Evolutionary conservation across 2,797 vertebrate genomes (phyloP).

Genomic region (Lates japonicus): DNA sequence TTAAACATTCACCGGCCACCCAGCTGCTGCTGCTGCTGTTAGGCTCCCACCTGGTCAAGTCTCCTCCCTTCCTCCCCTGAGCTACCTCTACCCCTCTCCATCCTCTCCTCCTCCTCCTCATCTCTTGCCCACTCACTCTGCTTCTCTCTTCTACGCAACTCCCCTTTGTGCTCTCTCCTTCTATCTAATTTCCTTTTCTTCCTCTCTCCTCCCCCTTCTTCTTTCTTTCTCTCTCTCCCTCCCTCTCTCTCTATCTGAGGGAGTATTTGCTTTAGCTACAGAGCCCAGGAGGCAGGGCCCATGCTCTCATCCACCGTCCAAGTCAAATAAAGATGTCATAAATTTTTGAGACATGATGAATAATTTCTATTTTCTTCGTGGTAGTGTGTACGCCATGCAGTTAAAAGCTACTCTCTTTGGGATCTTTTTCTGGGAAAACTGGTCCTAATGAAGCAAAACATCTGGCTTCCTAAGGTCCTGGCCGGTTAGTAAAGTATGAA

Average conservation of each 20-base stretch:
- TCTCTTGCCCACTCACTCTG: constrained; percentile 36
- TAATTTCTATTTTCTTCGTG: constrained; percentile 69
- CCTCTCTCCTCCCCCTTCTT: constrained; percentile 42
- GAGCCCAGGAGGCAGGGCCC: constrained; percentile 72
- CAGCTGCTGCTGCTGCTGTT: constrained; percentile 81
- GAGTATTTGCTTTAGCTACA: constrained; percentile 79
- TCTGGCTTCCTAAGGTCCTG: too few species aligned
- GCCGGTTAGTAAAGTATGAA: too few species aligned
- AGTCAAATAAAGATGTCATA: constrained; percentile 82
- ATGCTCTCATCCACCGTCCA: constrained; percentile 73
- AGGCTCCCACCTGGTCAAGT: constrained; percentile 84
- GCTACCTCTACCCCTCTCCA: constrained; percentile 80
- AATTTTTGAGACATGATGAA: constrained; percentile 80
- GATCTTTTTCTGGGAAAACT: too few species aligned
- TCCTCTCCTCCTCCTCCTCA: constrained; percentile 52
- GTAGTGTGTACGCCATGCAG: constrained; percentile 4
- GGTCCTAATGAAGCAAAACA: too few species aligned
- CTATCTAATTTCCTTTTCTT: constrained; percentile 45
- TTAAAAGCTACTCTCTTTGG: too few species aligned
- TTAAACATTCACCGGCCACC: constrained; percentile 86
- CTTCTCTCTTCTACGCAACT: constrained; percentile 45
- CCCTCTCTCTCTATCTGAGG: constrained; percentile 49
- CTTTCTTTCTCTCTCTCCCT: not conserved
- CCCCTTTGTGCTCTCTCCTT: constrained; percentile 42
- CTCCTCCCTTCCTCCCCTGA: constrained; percentile 81